These are phyloP conservation scores for Parauchenoglanis punctatus DNA, from an alignment of 2,797 vertebrate genomes.

Conservation along the genomic window DNA sequence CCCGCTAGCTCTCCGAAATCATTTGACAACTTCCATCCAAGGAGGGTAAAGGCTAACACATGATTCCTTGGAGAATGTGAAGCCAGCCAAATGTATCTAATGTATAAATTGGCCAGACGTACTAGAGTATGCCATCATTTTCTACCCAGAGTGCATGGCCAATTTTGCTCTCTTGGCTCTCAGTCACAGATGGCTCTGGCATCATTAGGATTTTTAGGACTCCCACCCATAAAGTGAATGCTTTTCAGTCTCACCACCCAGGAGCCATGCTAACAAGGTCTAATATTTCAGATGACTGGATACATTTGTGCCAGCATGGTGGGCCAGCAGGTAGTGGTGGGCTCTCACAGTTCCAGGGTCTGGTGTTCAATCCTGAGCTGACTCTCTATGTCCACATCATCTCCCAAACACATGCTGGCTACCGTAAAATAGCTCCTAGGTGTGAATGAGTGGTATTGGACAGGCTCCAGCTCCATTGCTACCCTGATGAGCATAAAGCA, in stretches of 20 bases:
- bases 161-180: not conserved
- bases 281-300: not conserved
- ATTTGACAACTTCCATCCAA: not conserved
- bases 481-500: not conserved
- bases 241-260: not conserved
- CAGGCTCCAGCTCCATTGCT: not conserved
- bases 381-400: not conserved
- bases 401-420: not conserved
- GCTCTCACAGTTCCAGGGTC: not conserved
- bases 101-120: not conserved
- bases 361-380: not conserved
- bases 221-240: not conserved
- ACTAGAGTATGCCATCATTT: not conserved
- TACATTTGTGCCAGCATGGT: not conserved
- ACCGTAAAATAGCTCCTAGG: not conserved
- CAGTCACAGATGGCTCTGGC: not conserved
- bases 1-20: not conserved
- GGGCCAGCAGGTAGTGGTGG: not conserved
- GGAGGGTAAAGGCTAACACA: not conserved
- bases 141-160: not conserved
- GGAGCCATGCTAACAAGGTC: not conserved
- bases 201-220: not conserved
- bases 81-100: not conserved
- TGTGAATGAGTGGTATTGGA: not conserved
- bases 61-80: not conserved